A percentile compares a stretch with the other conserved stretches of the same genome.
phyloP scores from a whole-genome alignment of 92 coral and sea anemone genomes.

The Muricea muricata region DNA sequence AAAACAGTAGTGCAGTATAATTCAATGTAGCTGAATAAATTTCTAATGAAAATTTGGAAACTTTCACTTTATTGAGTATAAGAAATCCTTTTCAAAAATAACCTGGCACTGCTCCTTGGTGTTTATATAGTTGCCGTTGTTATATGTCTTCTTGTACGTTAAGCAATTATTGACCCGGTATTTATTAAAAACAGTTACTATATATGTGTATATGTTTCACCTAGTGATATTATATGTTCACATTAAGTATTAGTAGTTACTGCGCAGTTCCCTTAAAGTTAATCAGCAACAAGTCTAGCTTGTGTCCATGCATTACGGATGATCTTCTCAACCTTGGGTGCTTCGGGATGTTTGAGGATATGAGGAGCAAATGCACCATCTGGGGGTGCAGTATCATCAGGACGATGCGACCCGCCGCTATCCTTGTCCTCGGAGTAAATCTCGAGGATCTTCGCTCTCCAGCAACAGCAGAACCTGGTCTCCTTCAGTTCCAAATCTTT shows the following conservation, averaged over 20 bases:
- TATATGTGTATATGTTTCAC: neutral
- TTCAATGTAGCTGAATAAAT: too few species aligned
- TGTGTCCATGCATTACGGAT: constrained; percentile 94
- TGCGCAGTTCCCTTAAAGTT: neutral
- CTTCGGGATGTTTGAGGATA: constrained; percentile 93
- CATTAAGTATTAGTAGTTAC: neutral
- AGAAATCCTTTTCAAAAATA: too few species aligned
- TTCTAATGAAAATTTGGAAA: too few species aligned
- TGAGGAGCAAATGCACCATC: constrained; percentile 94
- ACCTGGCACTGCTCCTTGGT: too few species aligned
- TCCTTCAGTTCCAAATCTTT: constrained; percentile 94
- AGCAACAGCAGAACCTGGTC: constrained; percentile 89
- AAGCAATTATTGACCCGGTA: too few species aligned
- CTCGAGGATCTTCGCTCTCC: constrained; percentile 83
- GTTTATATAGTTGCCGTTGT: too few species aligned
- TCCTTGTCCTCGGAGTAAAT: constrained; percentile 94
- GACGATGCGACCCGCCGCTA: constrained; percentile 74
- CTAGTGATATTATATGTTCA: neutral
- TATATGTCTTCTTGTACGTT: too few species aligned
- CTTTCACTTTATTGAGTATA: too few species aligned
- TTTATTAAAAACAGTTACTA: neutral
- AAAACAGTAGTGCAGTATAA: too few species aligned
- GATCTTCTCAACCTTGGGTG: constrained; percentile 84
- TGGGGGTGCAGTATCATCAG: constrained; percentile 76
- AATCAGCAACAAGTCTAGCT: constrained; percentile 93